Percentiles rank a stretch among this genome's conserved stretches.
Conservation (phyloP, 2,888 invertebrate species). For the Chydorus sphaericus region DNA sequence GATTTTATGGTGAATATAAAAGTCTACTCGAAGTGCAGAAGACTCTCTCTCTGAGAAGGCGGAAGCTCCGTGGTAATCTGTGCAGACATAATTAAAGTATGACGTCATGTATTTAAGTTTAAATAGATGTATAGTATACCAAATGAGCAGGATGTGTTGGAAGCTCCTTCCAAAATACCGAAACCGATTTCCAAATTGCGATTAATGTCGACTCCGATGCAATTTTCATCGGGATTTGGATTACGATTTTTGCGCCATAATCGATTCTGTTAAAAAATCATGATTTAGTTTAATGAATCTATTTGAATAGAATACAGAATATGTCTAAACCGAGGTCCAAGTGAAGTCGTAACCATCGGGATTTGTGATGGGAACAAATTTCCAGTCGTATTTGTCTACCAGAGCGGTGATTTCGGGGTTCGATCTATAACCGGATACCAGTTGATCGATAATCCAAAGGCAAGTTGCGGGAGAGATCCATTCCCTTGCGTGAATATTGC, state of each 20-base stretch:
- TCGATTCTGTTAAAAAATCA: constrained; percentile 20
- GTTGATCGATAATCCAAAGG: constrained; percentile 2
- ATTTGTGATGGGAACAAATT: constrained; percentile 28
- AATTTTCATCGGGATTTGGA: constrained; percentile 6
- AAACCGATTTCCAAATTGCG: constrained; percentile 23
- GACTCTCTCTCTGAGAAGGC: constrained; percentile 31
- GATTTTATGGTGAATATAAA: neutral
- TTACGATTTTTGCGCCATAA: constrained; percentile 30
- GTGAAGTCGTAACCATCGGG: constrained; percentile 30
- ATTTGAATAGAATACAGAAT: too few relatives aligned
- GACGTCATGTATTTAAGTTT: too few relatives aligned
- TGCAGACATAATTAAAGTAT: neutral
- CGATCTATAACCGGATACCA: neutral
- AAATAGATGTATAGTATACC: constrained; percentile 7
- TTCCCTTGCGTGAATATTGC: constrained; percentile 26
- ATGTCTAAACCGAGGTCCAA: constrained; percentile 22
- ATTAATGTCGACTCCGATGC: constrained; percentile 23
- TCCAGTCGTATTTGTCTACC: constrained; percentile 27
- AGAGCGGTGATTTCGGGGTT: constrained; percentile 17
- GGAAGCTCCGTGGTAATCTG: constrained; percentile 27
- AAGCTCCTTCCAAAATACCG: constrained; percentile 24
- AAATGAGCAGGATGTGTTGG: constrained; percentile 28
- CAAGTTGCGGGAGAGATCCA: constrained; percentile 31
- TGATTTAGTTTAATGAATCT: neutral
- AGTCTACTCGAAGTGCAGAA: constrained; percentile 21